phyloP scores from a whole-genome alignment of 1,140 invertebrate species.

The Phortica variegata region DNA sequence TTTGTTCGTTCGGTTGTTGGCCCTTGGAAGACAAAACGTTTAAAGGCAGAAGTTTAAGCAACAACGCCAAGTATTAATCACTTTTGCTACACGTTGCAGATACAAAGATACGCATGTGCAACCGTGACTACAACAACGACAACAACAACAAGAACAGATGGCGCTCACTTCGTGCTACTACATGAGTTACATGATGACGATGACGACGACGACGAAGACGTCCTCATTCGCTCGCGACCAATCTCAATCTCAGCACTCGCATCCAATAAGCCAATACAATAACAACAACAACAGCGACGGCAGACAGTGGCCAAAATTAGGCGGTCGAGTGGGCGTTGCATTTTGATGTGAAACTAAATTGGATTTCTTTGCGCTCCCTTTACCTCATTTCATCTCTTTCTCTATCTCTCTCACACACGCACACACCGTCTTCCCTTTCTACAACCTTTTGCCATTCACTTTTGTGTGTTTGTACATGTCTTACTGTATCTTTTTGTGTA shows the following conservation, averaged over 20 bases:
- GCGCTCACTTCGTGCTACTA: no score
- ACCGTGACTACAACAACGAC: constrained; percentile 1
- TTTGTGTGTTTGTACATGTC: constrained; percentile 9
- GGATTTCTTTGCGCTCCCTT: constrained; percentile 28
- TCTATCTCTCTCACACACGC: no score
- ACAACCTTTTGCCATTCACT: constrained; percentile 1
- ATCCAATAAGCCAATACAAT: no score
- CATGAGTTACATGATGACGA: no score
- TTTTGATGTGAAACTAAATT: constrained; percentile 55
- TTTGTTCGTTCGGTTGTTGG: not conserved
- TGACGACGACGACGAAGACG: no score
- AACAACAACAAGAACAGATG: constrained; percentile 10
- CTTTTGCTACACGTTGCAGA: constrained; percentile 41
- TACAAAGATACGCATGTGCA: constrained; percentile 28
- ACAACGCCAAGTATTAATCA: constrained; percentile 54
- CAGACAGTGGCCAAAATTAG: constrained; percentile 27
- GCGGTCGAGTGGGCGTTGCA: constrained; percentile 50
- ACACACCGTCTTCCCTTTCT: no score
- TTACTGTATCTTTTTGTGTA: constrained; percentile 2
- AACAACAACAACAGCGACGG: no score
- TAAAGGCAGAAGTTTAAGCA: not conserved
- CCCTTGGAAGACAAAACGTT: constrained; percentile 6
- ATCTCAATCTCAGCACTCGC: no score
- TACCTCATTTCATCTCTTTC: constrained; percentile 11
- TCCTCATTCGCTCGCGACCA: no score